Conservation (phyloP, 2,113 vertebrate species). For the Atlantisia rogersi region DNA sequence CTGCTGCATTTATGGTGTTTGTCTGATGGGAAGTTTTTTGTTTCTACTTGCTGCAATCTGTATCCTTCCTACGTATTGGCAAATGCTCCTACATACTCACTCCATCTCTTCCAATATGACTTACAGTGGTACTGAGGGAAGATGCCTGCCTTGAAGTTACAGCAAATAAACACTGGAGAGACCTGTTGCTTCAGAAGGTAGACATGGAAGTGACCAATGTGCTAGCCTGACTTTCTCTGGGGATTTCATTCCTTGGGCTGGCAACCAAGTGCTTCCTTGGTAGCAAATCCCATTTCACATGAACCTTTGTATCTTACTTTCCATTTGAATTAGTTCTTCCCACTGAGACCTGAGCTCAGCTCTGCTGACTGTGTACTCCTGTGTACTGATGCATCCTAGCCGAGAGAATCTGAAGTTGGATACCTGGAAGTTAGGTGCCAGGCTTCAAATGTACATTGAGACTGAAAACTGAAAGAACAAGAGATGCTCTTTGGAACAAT, state of each 20-base stretch:
- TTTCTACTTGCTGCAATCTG: background rate
- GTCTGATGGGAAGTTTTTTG: background rate
- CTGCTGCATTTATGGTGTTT: background rate
- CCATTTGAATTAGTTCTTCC: background rate
- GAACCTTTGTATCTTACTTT: background rate
- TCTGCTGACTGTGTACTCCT: background rate
- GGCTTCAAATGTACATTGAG: background rate
- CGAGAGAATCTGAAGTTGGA: background rate
- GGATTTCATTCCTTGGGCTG: background rate
- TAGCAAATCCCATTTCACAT: background rate
- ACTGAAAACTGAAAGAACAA: background rate
- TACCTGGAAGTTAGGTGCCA: accelerated
- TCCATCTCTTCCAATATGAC: background rate
- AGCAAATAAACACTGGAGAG: background rate
- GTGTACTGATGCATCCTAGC: background rate
- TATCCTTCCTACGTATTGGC: background rate
- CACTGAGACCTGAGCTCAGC: background rate
- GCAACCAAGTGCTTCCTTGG: background rate
- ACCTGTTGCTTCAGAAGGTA: background rate
- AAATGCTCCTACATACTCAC: background rate
- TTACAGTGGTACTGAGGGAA: background rate
- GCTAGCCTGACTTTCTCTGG: background rate
- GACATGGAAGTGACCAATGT: background rate
- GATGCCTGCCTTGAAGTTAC: background rate
- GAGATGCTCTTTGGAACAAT: background rate